A percentile compares a stretch with the other conserved stretches of the same genome.
Evolutionary conservation across 2,888 invertebrate species (phyloP).

Genomic region (Vanessa cardui): DNA sequence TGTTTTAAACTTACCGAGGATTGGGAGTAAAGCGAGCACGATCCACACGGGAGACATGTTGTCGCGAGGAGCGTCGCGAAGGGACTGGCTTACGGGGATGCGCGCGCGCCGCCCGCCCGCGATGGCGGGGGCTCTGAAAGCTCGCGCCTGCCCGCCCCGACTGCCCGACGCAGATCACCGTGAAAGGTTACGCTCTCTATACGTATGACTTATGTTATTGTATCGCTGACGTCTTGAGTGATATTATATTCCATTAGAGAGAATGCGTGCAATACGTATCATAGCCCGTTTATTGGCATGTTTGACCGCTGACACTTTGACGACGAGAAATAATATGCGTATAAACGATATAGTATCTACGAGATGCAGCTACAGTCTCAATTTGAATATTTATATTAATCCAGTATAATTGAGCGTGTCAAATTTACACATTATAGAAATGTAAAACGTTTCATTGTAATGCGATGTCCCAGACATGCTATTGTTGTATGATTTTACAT

Average conservation of each 20-base stretch:
- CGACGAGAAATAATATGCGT: neutral
- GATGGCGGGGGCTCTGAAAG: constrained; percentile 40
- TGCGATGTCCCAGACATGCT: too few species aligned
- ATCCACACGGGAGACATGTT: constrained; percentile 79
- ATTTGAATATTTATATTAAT: too few species aligned
- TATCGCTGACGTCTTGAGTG: constrained; percentile 11
- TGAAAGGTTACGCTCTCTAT: constrained; percentile 28
- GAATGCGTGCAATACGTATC: neutral
- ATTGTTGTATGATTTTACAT: too few species aligned
- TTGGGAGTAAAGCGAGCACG: constrained; percentile 75
- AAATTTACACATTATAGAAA: too few species aligned
- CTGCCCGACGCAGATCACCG: constrained; percentile 17
- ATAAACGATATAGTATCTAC: too few species aligned
- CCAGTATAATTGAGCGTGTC: too few species aligned
- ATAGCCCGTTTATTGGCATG: neutral
- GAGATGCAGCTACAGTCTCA: too few species aligned
- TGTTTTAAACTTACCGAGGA: constrained; percentile 70
- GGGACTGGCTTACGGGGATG: constrained; percentile 57
- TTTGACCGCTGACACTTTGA: neutral
- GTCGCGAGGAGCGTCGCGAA: constrained; percentile 74
- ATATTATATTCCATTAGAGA: constrained; percentile 1
- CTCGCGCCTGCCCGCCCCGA: constrained; percentile 38
- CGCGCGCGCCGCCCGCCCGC: constrained; percentile 69
- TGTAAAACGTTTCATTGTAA: too few species aligned
- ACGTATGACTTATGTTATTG: neutral